phyloP scores from a whole-genome alignment of 1,140 invertebrate genomes.

The Temnothorax longispinosus region DNA sequence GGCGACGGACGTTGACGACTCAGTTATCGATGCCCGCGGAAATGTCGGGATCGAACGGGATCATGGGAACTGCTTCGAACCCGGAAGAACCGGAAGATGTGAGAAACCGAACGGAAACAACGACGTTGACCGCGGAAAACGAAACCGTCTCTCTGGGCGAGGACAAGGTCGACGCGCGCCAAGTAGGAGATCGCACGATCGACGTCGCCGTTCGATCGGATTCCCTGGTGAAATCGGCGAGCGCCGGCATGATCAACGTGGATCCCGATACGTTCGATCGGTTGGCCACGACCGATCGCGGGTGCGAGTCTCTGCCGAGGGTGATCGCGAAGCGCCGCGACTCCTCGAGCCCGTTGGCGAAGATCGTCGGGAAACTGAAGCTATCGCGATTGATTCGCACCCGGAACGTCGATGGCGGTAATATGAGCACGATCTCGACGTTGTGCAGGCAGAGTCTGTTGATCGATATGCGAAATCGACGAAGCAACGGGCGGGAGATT shows the following conservation, averaged over 20 bases:
- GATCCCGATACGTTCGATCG: slow-evolving; percentile 87
- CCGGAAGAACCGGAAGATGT: neutral
- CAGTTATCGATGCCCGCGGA: neutral
- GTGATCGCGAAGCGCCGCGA: slow-evolving; percentile 71
- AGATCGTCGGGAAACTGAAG: slow-evolving; percentile 88
- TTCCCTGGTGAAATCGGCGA: slow-evolving; percentile 88
- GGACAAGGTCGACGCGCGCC: neutral
- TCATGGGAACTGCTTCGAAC: too few species aligned
- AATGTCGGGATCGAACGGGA: neutral
- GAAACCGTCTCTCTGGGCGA: neutral
- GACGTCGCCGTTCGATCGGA: slow-evolving; percentile 59
- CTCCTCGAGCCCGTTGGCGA: slow-evolving; percentile 75
- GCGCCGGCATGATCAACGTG: slow-evolving; percentile 90
- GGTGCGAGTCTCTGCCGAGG: slow-evolving; percentile 82
- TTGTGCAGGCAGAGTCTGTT: slow-evolving; percentile 90
- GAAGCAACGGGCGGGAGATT: neutral
- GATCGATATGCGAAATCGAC: slow-evolving; percentile 85
- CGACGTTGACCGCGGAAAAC: neutral
- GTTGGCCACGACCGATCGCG: slow-evolving; percentile 77
- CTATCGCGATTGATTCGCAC: slow-evolving; percentile 85
- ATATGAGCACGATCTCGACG: slow-evolving; percentile 87
- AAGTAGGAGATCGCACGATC: neutral
- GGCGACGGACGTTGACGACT: neutral
- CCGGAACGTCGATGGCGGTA: slow-evolving; percentile 81
- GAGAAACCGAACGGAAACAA: neutral